Base-by-base conservation (phyloP, 2,888 invertebrate species). In the Tipula lateralis region DNA sequence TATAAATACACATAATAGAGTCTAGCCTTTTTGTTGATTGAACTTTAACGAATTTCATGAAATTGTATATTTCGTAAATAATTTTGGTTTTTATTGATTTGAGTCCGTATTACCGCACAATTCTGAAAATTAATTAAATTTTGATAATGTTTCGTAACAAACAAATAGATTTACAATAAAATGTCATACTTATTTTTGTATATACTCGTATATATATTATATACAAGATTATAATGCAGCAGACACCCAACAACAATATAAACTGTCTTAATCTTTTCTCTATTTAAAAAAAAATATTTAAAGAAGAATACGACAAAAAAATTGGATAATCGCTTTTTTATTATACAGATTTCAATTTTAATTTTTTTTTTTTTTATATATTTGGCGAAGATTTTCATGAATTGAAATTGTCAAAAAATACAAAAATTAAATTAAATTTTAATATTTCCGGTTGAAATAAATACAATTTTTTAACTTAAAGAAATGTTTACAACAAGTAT, bases 381-480 rank as follows among this genome's bases (percentile, higher is more conserved):
- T 66, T 24, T 66, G 24, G 24, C 66, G 9, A 66, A 24, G 66
- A 66, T 66, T 66, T 19, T 66, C 66, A 24, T 66, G 66, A 66
- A 66, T 66, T 66, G 24, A 66, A 66, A 66, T 66, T 66, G 66
- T 66, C 66, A 66, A 66, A 50, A 50, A 39, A 39, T 12, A 12
- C 16, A 66, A 66, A 66, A 24, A 24, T 66, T 66, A 24, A 24
- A 66, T 66, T 66, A 24, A 66, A 66, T 66, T 66, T 66, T 66
- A 66, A 66, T 66, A 66, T 66, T 66, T 66, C 66, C 66, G 66
- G 66, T 66, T 66, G 24, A 66, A 66, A 66, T 66, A 66, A 66
- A 66, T 66, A 24, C 66, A 66, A 9, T 24, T 66, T 66, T 66
- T 66, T 7, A 24, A 19, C 24, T 66, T 9, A 24, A 12, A 12